phyloP scores from a whole-genome alignment of 2,113 vertebrate genomes.

The Lophius piscatorius region DNA sequence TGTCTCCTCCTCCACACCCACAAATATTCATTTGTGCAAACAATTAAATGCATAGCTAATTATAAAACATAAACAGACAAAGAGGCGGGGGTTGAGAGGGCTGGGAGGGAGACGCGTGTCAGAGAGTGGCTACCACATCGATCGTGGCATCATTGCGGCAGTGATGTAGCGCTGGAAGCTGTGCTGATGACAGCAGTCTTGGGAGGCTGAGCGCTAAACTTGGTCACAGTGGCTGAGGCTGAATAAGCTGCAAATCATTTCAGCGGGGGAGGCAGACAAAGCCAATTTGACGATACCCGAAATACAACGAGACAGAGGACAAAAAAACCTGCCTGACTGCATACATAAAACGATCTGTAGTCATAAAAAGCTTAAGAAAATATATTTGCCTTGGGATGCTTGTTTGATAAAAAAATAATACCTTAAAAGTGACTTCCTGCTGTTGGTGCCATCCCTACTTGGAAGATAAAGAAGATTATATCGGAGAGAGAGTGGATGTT shows the following conservation, averaged over 20 bases:
- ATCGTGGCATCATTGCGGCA: constrained; percentile 55
- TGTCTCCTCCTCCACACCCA: no score
- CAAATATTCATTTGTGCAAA: constrained; percentile 25
- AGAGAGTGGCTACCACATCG: constrained; percentile 51
- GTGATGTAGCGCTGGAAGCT: constrained; percentile 59
- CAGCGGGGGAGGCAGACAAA: constrained; percentile 22
- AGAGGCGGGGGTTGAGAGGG: constrained; percentile 6
- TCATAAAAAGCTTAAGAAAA: constrained; percentile 2
- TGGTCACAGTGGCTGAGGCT: constrained; percentile 44
- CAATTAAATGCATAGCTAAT: constrained; percentile 58
- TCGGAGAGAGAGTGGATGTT: neutral
- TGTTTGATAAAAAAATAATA: constrained; percentile 1
- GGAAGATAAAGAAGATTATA: constrained; percentile 10
- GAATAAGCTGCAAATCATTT: constrained; percentile 30
- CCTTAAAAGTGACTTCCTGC: neutral
- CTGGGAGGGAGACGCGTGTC: no score
- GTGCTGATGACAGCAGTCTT: constrained; percentile 71
- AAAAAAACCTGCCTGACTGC: constrained; percentile 2
- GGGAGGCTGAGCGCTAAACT: constrained; percentile 43
- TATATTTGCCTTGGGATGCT: neutral
- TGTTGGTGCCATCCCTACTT: neutral
- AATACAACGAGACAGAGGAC: constrained; percentile 8
- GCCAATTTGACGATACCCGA: constrained; percentile 16
- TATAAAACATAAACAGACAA: constrained; percentile 23
- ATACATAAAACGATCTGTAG: constrained; percentile 5